A percentile compares a stretch with the other conserved stretches of the same genome.
These are phyloP conservation scores for Grammomys dolichurus DNA, from an alignment of 2,113 vertebrate genomes.

Conservation along the genomic window DNA sequence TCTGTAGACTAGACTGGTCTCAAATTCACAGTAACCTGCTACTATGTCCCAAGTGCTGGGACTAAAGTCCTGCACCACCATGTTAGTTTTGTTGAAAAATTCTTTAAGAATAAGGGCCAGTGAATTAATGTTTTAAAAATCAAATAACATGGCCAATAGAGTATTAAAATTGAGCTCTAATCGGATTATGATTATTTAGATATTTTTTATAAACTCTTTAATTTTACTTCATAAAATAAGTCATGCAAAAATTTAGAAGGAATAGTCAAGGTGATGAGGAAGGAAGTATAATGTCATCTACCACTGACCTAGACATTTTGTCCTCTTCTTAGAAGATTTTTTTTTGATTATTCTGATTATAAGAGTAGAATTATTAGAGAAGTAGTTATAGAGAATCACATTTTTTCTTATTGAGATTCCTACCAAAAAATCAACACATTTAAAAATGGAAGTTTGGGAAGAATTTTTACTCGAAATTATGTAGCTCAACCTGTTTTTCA, in stretches of 20 bases:
- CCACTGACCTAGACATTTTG: conserved; percentile 73
- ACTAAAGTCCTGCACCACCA: neutral
- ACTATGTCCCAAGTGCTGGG: neutral
- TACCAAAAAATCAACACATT: conserved; percentile 74
- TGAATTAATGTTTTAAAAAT: neutral
- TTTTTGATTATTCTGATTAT: conserved; percentile 72
- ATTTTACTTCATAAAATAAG: neutral
- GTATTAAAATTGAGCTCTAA: neutral
- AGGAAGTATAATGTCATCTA: conserved; percentile 67
- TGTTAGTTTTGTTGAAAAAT: neutral
- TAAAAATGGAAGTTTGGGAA: conserved; percentile 67
- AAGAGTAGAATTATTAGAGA: conserved; percentile 63
- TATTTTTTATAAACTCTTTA: neutral
- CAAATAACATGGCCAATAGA: neutral
- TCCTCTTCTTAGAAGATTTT: conserved; percentile 77
- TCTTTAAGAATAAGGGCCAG: neutral
- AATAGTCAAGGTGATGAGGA: conserved; percentile 8
- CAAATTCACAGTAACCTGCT: neutral
- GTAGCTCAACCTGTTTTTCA: conserved; percentile 71
- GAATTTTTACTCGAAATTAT: conserved; percentile 67
- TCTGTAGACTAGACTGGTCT: neutral
- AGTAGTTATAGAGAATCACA: conserved; percentile 72
- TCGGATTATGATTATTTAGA: neutral
- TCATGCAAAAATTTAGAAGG: neutral
- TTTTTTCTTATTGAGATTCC: conserved; percentile 80